Base-by-base conservation (phyloP, 2,113 vertebrate species). In the Panthera tigris region DNA sequence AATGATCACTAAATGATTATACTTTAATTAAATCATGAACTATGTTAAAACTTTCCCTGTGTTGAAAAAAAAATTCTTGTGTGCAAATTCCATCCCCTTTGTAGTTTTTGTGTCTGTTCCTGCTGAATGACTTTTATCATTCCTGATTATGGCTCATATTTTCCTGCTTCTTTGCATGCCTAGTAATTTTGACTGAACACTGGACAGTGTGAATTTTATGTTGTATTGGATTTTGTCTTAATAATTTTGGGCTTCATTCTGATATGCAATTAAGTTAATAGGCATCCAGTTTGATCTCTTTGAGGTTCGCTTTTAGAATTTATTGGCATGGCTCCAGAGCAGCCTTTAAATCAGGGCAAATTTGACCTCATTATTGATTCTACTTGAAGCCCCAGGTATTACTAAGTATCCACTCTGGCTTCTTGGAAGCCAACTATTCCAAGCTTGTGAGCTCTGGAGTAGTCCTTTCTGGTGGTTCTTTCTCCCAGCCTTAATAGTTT, bases 201-300 rank as follows among this genome's bases (percentile, higher is more conserved):
- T 69, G 14, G 4, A 19, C 31, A 57, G 48, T 83, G 36, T 29
- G 13, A 61, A 55, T 91, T 91, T 93, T 93, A 50, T 65, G 29
- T 63, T 61, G 29, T 13, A 33, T 19, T 86, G 39, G 41, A 76
- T 61, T 93, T 90, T 84, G 93, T 63, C 80, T 96, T 63, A 90
- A n/a, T 63, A 69, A 74, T 89, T 88, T 81, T 80, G 85, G n/a
- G 57, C 50, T 93, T 92, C 36, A n/a, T 84, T 92, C 39, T 90
- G 23, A 55, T 83, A 50, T 50, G 4, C 7, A 45, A 6, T 71
- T 80, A 33, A 71, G 25, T 31, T 91, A 66, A 27, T 7, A 57
- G 55, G 21, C 27, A 19, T 52, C 33, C 33, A 18, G 9, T 79
- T 66, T 73, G 41, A 66, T 80, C 68, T 69, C 50, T 48, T 74